Conservation (phyloP, 2,113 vertebrate genomes). For the Pleuronectes platessa region DNA sequence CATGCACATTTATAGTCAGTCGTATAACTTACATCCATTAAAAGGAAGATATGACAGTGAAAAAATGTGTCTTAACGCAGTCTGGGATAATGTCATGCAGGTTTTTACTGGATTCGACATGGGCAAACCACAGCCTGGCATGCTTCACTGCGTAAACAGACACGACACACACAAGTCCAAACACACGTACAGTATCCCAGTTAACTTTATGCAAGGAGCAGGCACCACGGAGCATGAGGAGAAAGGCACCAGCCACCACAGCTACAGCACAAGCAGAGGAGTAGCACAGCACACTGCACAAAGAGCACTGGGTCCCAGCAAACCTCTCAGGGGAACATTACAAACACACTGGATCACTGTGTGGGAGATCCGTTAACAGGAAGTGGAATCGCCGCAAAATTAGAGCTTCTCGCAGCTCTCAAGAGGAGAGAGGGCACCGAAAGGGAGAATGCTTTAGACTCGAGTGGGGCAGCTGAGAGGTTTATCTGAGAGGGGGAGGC, state of each 20-base stretch:
- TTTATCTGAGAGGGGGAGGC: constrained; percentile 78
- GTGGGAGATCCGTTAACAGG: constrained; percentile 3
- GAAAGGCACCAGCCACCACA: constrained; percentile 52
- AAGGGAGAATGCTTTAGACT: background rate
- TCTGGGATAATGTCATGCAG: constrained; percentile 65
- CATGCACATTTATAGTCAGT: constrained; percentile 55
- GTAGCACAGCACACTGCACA: constrained; percentile 63
- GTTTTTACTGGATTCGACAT: constrained; percentile 39
- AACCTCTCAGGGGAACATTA: constrained; percentile 72
- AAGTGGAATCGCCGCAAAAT: constrained; percentile 12
- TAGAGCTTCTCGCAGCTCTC: constrained; percentile 4
- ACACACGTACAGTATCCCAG: constrained; percentile 22
- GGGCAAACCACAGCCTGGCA: constrained; percentile 54
- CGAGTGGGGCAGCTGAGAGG: constrained; percentile 63
- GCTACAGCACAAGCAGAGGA: constrained; percentile 55
- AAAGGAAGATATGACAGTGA: constrained; percentile 26
- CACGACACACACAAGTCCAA: constrained; percentile 42
- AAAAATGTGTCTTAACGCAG: constrained; percentile 22
- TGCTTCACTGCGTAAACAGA: constrained; percentile 52
- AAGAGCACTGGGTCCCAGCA: constrained; percentile 74
- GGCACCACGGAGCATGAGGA: constrained; percentile 45
- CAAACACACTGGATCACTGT: constrained; percentile 15
- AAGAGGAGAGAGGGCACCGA: background rate
- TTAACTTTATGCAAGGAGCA: constrained; percentile 37
- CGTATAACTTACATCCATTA: constrained; percentile 19